Evolutionary conservation across 2,113 vertebrate species (phyloP).

Genomic region (Apodemus speciosus): DNA sequence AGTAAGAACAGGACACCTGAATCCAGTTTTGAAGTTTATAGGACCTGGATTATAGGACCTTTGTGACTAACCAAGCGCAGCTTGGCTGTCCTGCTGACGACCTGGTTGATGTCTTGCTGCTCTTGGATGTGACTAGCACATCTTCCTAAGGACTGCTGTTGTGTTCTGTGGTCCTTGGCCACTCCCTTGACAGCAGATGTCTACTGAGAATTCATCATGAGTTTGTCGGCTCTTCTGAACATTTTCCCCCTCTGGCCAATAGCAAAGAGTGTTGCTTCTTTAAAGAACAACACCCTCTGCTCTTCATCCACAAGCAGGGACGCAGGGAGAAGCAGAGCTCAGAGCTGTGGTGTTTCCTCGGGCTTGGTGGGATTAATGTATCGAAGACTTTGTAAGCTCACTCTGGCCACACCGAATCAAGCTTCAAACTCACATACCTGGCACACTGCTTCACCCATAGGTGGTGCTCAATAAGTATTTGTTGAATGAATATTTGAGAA

Average conservation of each 20-base stretch:
- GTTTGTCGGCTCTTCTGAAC: background rate
- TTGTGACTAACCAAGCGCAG: background rate
- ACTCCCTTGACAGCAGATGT: background rate
- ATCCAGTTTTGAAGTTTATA: background rate
- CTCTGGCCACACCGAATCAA: background rate
- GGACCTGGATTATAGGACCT: background rate
- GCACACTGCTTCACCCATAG: background rate
- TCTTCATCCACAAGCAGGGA: background rate
- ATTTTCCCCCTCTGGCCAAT: background rate
- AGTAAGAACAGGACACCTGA: background rate
- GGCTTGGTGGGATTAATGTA: background rate
- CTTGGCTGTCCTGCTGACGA: background rate
- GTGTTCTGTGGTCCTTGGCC: background rate
- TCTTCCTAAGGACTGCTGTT: background rate
- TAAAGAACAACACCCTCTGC: background rate
- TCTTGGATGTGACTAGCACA: background rate
- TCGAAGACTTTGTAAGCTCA: background rate
- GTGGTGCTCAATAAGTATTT: background rate
- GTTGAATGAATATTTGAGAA: background rate
- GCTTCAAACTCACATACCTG: background rate
- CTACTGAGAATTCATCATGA: background rate
- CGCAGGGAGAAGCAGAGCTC: fast-evolving
- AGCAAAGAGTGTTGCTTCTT: background rate
- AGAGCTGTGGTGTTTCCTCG: background rate
- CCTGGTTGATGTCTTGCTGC: background rate